A percentile compares a stretch with the other conserved stretches of the same genome.
phyloP scores from a whole-genome alignment of 2,113 vertebrate genomes.

The Notechis scutatus region DNA sequence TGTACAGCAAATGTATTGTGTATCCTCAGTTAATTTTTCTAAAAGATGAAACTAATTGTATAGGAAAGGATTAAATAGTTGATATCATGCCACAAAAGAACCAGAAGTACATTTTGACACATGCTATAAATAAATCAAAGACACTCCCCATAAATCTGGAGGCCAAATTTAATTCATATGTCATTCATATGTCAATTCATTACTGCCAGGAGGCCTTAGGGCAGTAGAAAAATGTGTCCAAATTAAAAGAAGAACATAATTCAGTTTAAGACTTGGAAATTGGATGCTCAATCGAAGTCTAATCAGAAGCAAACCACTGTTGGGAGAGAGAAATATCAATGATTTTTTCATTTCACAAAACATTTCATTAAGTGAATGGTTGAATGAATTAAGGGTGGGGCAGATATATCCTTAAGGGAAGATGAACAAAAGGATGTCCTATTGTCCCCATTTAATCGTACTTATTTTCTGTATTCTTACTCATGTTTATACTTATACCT shows the following conservation, averaged over 20 bases:
- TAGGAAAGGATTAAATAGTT: constrained; percentile 36
- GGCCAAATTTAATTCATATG: constrained; percentile 45
- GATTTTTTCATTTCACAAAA: constrained; percentile 64
- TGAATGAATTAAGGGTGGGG: constrained; percentile 46
- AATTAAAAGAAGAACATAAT: constrained; percentile 68
- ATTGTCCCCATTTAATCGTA: too few relatives aligned
- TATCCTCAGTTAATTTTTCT: constrained; percentile 41
- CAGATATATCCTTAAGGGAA: constrained; percentile 43
- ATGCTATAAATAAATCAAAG: constrained; percentile 50
- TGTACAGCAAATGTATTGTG: not conserved
- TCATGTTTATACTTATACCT: too few relatives aligned
- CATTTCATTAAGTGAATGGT: constrained; percentile 54
- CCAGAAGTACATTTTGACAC: constrained; percentile 45
- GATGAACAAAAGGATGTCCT: constrained; percentile 10
- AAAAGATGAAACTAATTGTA: constrained; percentile 48
- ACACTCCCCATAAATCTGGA: constrained; percentile 19
- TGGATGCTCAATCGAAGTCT: constrained; percentile 67
- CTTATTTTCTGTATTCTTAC: too few relatives aligned
- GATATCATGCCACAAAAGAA: constrained; percentile 42
- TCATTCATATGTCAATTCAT: constrained; percentile 72
- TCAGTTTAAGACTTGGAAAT: constrained; percentile 66
- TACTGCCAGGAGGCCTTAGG: constrained; percentile 54
- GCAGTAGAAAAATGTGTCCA: constrained; percentile 62
- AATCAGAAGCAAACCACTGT: constrained; percentile 71
- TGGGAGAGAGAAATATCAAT: constrained; percentile 64